A percentile compares a stretch with the other conserved stretches of the same genome.
phyloP scores from a whole-genome alignment of 2,888 invertebrate species.

The Apamea anceps region DNA sequence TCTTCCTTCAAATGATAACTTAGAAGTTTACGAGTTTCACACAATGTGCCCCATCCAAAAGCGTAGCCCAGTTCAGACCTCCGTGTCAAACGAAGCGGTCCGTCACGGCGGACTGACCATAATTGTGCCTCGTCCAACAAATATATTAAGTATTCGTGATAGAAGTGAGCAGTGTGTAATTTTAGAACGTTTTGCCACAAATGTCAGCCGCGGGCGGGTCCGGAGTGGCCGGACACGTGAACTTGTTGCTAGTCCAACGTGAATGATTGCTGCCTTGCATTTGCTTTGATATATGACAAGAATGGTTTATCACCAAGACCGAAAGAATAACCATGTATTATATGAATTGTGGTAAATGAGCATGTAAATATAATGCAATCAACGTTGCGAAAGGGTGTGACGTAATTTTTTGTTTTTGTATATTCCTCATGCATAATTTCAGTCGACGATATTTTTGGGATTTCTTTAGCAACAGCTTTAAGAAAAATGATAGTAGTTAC shows the following conservation, averaged over 20 bases:
- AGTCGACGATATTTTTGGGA: not conserved
- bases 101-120: slow-evolving; percentile 82
- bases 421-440: not conserved
- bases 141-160: slow-evolving; percentile 85
- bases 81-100: slow-evolving; percentile 77
- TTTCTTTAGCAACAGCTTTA: slow-evolving; percentile 18
- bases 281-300: slow-evolving; percentile 20
- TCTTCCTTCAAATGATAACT: not conserved
- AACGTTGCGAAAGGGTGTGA: slow-evolving; percentile 26
- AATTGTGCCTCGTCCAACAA: slow-evolving; percentile 82
- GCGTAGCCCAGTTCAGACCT: slow-evolving; percentile 67
- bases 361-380: slow-evolving; percentile 10
- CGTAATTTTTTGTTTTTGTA: not conserved
- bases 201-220: slow-evolving; percentile 70
- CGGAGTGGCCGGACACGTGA: slow-evolving; percentile 53
- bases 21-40: slow-evolving; percentile 5
- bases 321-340: slow-evolving; percentile 5
- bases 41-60: slow-evolving; percentile 68
- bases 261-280: slow-evolving; percentile 58
- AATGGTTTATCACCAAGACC: slow-evolving; percentile 35
- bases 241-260: slow-evolving; percentile 61
- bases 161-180: slow-evolving; percentile 79
- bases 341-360: slow-evolving; percentile 15
- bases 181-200: slow-evolving; percentile 79
- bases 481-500: slow-evolving; percentile 4